Evolutionary conservation across 2,888 invertebrate genomes (phyloP), one percentile per base, ranked within the genome.

Genomic region (Lycaena phlaeas): DNA sequence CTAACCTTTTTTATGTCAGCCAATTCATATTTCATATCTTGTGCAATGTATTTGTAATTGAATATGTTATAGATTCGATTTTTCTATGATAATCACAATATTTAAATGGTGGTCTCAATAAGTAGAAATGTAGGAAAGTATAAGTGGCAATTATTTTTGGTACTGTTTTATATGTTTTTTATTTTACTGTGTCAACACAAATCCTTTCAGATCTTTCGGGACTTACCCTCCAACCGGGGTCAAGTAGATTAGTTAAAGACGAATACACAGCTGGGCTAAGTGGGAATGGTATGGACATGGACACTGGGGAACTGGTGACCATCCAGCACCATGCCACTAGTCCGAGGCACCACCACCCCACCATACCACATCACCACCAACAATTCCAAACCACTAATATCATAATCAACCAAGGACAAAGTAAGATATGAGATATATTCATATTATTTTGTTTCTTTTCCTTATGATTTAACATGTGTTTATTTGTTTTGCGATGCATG

Each of bases 191-290:
- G 18, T 18, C n/a, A 36, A 17, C 27, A 42, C 45, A 28, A 36
- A 43, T 52, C 56, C 59, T 81, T 85, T 61, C 86, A 92, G 95
- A 97, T 88, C 85, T 97, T 50, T 96, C 96, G 40, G 96, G 97
- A 10, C 86, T 97, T 40, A 96, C 96, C 5, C 86, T 97, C 39
- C 95, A 94, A 67, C 90, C 94, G 2, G 92, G 90, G 6, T 90
- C 94, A 4, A 92, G 93, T 61, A 88, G 95, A 53, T 85, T 95
- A 53, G 94, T 96, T 22, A 96, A 96, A 77, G 96, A 96, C 85
- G 97, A 97, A 68, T 96, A 96, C 72, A 91, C 92, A 36, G 93
- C 93, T 14, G 93, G 92, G 2, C 87, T 90, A 31, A 86, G 86
- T 54, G 87, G 90, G 1, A 78, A 79, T 12, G 79, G 85, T 6